Evolutionary conservation across 2,797 vertebrate species (phyloP), one percentile per base, ranked within the genome.

Genomic region (Falco rusticolus): DNA sequence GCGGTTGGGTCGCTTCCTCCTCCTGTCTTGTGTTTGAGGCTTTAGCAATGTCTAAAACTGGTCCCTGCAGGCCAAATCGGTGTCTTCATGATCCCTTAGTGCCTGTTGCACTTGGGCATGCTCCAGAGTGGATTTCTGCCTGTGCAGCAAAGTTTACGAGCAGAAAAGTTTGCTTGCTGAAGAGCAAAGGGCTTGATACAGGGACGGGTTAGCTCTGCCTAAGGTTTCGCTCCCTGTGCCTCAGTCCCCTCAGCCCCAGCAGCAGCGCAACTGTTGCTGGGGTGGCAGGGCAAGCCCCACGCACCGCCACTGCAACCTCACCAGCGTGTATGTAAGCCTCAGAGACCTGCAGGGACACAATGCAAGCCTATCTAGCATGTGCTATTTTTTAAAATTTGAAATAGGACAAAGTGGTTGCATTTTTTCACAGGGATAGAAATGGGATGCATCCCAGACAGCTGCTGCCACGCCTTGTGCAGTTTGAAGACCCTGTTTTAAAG

Each of bases 361-460:
- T 2, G 3, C 0, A 0, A 3, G 1, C 6, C 20, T 57, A 5
- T 50, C 2, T 9, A 84, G 11, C 9, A 6, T 1, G 1, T 21
- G 26, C 29, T 47, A 39, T 37, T 0, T 1, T 45, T n/a, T 18
- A 6, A 5, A 41, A 24, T 31, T 26, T 47, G 14, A 60, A 79
- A 65, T 6, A 1, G 69, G 12, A 59, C 13, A 45, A 66, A 47
- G 16, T 4, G 13, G 19, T 28, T 41, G 48, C 8, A 5, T 63
- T 79, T 63, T 79, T 79, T 54, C 59, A 19, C 0, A 3, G 18
- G 13, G n/a, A 78, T 71, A 41, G 31, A n/a, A 54, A 84, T 64
- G 13, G 11, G n/a, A 37, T 0, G 2, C 43, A 53, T 28, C 22
- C 45, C 45, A 48, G 69, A 28, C 8, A 71, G 29, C 13, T 66